phyloP scores from a whole-genome alignment of 2,113 vertebrate species.

The Carollia perspicillata region DNA sequence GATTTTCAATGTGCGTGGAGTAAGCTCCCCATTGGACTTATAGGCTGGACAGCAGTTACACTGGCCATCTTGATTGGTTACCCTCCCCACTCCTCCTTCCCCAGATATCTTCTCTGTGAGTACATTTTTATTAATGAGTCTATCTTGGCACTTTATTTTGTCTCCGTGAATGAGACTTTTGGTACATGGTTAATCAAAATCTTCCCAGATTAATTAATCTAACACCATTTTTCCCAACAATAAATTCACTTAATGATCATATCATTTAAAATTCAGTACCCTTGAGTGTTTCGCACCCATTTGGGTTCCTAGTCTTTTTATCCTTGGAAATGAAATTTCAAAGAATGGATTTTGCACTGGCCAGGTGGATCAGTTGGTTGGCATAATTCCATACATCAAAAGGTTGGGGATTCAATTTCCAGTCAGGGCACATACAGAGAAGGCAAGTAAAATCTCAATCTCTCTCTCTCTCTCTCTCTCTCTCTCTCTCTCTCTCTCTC shows the following conservation, averaged over 20 bases:
- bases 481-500: no score
- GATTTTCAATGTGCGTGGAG: rapidly evolving
- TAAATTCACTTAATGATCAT: not conserved
- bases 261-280: not conserved
- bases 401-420: no score
- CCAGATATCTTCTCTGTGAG: not conserved
- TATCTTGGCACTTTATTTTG: not conserved
- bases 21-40: not conserved
- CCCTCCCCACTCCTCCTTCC: rapidly evolving
- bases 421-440: no score
- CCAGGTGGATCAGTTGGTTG: no score
- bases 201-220: not conserved
- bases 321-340: not conserved
- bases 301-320: not conserved
- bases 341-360: not conserved
- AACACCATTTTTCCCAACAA: not conserved
- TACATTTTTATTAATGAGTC: not conserved
- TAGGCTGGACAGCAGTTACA: no score
- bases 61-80: not conserved
- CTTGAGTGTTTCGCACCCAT: not conserved
- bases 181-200: not conserved
- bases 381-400: no score
- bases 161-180: not conserved
- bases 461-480: no score
- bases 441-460: no score